Percentiles rank a stretch among this genome's conserved stretches.
Conservation (phyloP, 2,888 invertebrate species). For the Oxytorus armatus region DNA sequence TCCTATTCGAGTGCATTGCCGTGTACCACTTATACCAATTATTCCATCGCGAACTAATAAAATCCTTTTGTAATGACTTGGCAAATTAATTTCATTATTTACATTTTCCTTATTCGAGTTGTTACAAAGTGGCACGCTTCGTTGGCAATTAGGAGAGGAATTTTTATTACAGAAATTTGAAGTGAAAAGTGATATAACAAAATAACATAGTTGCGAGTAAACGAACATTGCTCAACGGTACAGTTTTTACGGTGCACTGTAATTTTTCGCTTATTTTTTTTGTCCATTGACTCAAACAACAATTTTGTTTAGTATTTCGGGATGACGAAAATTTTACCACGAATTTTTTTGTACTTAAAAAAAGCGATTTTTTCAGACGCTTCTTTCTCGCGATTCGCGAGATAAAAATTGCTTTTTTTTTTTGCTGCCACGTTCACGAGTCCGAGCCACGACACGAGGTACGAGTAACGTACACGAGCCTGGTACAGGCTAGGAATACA, state of each 20-base stretch:
- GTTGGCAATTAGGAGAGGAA: neutral
- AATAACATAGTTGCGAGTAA: too few species aligned
- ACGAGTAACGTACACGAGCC: neutral
- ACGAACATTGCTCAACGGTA: neutral
- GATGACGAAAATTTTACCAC: neutral
- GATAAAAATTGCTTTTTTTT: neutral
- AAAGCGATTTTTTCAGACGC: neutral
- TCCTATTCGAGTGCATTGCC: conserved; percentile 23
- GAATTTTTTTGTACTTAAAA: neutral
- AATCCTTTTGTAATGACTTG: neutral
- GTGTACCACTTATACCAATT: conserved; percentile 17
- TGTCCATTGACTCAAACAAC: neutral
- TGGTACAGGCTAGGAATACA: conserved; percentile 26
- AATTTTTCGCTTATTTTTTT: neutral
- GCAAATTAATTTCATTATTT: neutral
- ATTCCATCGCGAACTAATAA: conserved; percentile 2
- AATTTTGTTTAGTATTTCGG: neutral
- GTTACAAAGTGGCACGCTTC: neutral
- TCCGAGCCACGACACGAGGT: conserved; percentile 9
- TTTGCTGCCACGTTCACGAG: conserved; percentile 11
- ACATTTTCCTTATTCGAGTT: neutral
- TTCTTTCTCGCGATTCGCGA: neutral
- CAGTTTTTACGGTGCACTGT: neutral
- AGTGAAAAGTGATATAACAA: neutral
- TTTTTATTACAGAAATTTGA: neutral